phyloP scores from a whole-genome alignment of 2,113 vertebrate genomes.

The Neodontobutis hainanensis region DNA sequence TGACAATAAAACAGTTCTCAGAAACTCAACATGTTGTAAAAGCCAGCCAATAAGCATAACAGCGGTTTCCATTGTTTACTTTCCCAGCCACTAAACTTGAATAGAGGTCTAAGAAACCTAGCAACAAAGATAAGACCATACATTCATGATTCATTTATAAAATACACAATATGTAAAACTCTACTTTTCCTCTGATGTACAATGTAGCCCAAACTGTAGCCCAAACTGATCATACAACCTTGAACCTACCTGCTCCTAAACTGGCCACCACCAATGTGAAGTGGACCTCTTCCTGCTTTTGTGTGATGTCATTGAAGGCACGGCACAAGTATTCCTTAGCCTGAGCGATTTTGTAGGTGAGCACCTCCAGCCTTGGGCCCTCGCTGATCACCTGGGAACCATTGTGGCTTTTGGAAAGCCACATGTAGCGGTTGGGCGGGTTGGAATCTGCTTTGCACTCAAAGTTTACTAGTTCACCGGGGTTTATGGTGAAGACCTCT shows the following conservation, averaged over 20 bases:
- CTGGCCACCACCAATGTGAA: constrained; percentile 89
- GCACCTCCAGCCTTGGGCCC: constrained; percentile 86
- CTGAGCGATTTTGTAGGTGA: constrained; percentile 80
- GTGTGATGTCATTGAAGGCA: constrained; percentile 92
- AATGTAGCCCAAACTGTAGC: too few relatives aligned
- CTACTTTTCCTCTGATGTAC: constrained; percentile 3
- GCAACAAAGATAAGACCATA: constrained; percentile 62
- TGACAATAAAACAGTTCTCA: constrained; percentile 29
- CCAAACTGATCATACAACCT: constrained; percentile 10
- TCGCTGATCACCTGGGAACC: constrained; percentile 82
- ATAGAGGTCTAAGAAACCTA: constrained; percentile 53
- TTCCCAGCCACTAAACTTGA: constrained; percentile 69
- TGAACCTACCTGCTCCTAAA: constrained; percentile 78
- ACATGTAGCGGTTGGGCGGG: constrained; percentile 91
- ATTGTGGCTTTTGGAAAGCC: constrained; percentile 87
- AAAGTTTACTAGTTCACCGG: constrained; percentile 87
- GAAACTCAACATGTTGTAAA: constrained; percentile 67
- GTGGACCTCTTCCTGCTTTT: constrained; percentile 86
- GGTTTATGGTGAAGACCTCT: constrained; percentile 88
- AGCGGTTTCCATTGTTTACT: constrained; percentile 78
- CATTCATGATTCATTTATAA: constrained; percentile 25
- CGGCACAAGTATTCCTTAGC: constrained; percentile 86
- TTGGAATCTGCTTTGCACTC: constrained; percentile 94
- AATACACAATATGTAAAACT: constrained; percentile 15
- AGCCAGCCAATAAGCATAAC: constrained; percentile 66